Conservation (phyloP, 2,888 invertebrate genomes). For the Selenia dentaria region DNA sequence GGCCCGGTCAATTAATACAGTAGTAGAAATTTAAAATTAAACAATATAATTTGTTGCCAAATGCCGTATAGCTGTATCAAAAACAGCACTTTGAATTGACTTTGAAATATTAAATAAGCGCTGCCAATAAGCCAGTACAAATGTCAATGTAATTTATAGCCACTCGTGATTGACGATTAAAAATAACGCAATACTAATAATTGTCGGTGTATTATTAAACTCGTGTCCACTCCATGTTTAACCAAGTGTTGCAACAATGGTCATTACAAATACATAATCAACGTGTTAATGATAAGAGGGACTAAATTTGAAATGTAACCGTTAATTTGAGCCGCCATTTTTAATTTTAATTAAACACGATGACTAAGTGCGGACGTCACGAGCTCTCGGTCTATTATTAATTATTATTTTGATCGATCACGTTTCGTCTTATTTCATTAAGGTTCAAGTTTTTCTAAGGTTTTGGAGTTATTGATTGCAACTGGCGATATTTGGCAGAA, state of each 20-base stretch:
- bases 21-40: too few species aligned
- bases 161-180: conserved; percentile 61
- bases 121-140: conserved; percentile 32
- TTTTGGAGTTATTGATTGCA: conserved; percentile 61
- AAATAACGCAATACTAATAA: conserved; percentile 56
- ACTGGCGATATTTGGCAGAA: conserved; percentile 25
- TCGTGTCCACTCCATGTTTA: conserved; percentile 35
- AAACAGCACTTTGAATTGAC: too few species aligned
- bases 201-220: conserved; percentile 40
- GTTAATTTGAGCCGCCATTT: conserved; percentile 68
- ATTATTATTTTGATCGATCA: conserved; percentile 84
- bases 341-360: conserved; percentile 80
- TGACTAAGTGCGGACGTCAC: conserved; percentile 79
- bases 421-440: conserved; percentile 77
- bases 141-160: conserved; percentile 38
- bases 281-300: conserved; percentile 60
- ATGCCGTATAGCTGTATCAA: too few species aligned
- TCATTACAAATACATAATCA: conserved; percentile 41
- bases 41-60: too few species aligned
- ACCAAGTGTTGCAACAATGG: conserved; percentile 40
- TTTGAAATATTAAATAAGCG: too few species aligned
- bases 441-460: conserved; percentile 62
- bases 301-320: conserved; percentile 68
- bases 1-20: too few species aligned
- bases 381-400: conserved; percentile 74